These are phyloP conservation scores for Semnopithecus entellus DNA, from an alignment of 2,113 vertebrate genomes.

Conservation along the genomic window DNA sequence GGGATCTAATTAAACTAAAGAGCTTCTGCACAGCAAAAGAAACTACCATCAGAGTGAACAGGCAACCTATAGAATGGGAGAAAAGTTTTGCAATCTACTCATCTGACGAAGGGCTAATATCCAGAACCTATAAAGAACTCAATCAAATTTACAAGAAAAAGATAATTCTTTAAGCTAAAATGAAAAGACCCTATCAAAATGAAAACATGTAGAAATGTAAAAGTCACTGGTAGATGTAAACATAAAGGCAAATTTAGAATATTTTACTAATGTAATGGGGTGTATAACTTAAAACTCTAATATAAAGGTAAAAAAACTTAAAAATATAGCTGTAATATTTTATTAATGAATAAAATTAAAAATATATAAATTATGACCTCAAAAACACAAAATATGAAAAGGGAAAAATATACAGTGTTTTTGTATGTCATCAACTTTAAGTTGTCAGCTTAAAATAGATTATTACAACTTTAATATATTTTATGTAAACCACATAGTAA, in stretches of 20 bases:
- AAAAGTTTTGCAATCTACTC: too few species aligned
- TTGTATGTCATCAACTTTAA: background rate
- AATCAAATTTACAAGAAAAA: too few species aligned
- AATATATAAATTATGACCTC: background rate
- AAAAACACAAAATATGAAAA: background rate
- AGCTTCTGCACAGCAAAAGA: too few species aligned
- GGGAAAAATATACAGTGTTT: background rate
- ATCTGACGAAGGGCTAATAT: too few species aligned
- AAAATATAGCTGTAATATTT: background rate
- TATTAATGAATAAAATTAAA: background rate
- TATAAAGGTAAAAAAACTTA: background rate
- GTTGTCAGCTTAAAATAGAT: background rate
- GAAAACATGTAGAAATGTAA: background rate
- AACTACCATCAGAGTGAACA: too few species aligned
- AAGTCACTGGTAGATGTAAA: background rate
- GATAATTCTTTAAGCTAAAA: background rate
- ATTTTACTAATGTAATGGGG: background rate
- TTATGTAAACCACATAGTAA: background rate
- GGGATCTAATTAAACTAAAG: too few species aligned
- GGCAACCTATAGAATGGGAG: too few species aligned
- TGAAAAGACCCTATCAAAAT: background rate
- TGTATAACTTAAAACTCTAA: background rate
- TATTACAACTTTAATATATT: background rate
- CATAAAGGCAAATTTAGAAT: background rate
- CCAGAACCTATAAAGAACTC: too few species aligned